Base-by-base conservation (phyloP, 2,888 invertebrate genomes). In the Eumacrocentrus americanus region DNA sequence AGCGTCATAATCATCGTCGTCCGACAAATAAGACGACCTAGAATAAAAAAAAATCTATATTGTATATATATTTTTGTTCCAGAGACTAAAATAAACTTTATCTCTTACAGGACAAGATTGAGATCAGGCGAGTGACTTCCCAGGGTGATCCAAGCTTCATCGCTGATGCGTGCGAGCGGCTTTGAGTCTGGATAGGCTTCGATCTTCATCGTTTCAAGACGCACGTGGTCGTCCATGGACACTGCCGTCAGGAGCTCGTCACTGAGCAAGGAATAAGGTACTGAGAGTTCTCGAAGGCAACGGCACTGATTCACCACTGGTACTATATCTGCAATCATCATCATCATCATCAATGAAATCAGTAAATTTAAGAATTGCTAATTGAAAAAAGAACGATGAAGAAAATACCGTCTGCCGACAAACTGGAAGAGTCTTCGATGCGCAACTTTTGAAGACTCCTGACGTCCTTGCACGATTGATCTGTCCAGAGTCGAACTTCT, bases 221-320 rank as follows among this genome's bases (percentile, higher is more conserved):
- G 62, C n/a, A 72, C 63, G 46, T 70, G 67, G 46, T 74, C 63
- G 9, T 72, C 65, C 11, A 70, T 64, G 35, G 76, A 71, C 20
- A 81, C 66, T 3, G 75, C 75, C 38, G 69, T 65, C 1, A 81
- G 63, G 0, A 81, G 67, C 29, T 81, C 76, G 42, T 81, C 79
- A 59, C 75, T 80, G 16, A 81, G 66, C n/a, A 77, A 56, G 1
- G 78, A 73, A 64, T 79, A 80, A 4, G 77, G 73, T 9, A 80
- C 52, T 1, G 79, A 79, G 3, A 81, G 64, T 64, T 81, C 80
- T 34, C 75, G 72, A 16, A 81, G 71, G 35, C 69, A 71, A 3
- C 64, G 67, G 54, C 74, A 78, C 29, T 74, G 68, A 46, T 69
- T 72, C 1, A 74, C 72, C 9, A 77, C 61, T 20, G 67, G 68